Base-by-base conservation (phyloP, 2,888 invertebrate genomes). In the Drosophila kuntzei region DNA sequence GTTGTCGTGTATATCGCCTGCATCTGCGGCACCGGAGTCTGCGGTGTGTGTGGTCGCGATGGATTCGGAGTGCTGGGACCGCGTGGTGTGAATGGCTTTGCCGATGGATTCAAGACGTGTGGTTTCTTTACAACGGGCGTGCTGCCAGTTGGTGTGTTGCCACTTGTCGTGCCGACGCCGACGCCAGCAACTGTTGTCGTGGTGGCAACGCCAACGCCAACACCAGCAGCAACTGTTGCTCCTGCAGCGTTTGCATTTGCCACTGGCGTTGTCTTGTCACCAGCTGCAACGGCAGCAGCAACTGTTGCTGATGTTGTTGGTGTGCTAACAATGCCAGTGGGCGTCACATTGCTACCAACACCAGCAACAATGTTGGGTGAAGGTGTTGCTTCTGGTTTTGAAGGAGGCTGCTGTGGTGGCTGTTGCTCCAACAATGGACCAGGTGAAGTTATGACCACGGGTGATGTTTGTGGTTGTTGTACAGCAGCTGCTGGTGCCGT, bases 91-190 rank as follows among this genome's bases (percentile, higher is more conserved):
- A 98, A 98, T 3, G 96, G 95, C 90, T 97, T 97, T 58, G 97
- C 96, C 76, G 95, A 95, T n/a, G 98, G 97, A 94, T 97, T 98
- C 92, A 95, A 93, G 60, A 95, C 94, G 91, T 98, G 98, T 92
- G 97, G 97, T 46, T 92, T 92, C 71, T 92, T 92, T 0, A 90
- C 87, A 27, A 84, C 81, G 1, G 81, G 91, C 55, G 91, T 90
- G 4, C 84, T 81, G 41, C 78, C 68, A 16, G 79, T 80, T 11
- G 60, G 62, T 16, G 87, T 79, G 37, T 71, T 63, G 16, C 79
- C 78, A 25, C 47, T 50, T n/a, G n/a, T n/a, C 9, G 55, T 68
- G 22, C 59, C 57, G 36, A 58, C 64, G 51, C 41, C 39, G 2
- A 47, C 34, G n/a, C n/a, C 37, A 16, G 61, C 34, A 50, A 61